Percentiles rank a stretch among this genome's conserved stretches.
These are phyloP conservation scores for Coregonus sp. DNA, from an alignment of 2,797 vertebrate genomes.

Conservation along the genomic window DNA sequence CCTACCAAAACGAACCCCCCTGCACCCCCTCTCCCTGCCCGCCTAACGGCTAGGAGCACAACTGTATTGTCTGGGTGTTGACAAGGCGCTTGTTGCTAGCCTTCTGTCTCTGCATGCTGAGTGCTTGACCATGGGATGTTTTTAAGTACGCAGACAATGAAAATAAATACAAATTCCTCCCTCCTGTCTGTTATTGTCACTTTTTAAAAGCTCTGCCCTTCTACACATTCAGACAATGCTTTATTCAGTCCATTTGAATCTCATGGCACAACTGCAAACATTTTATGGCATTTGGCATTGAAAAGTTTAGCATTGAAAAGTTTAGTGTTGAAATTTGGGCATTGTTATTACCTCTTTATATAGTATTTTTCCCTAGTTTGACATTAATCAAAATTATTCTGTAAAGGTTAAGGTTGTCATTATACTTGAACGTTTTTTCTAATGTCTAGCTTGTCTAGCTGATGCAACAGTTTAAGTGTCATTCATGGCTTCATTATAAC, in stretches of 20 bases:
- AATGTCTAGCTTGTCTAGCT: too few relatives aligned
- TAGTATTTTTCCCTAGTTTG: background rate
- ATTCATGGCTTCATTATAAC: too few relatives aligned
- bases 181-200: slow-evolving; percentile 7
- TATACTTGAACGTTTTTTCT: background rate
- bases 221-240: background rate
- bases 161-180: slow-evolving; percentile 29
- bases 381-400: background rate
- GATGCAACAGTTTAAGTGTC: too few relatives aligned
- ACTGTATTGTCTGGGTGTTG: slow-evolving; percentile 68
- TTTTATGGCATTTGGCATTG: background rate
- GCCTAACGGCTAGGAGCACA: slow-evolving; percentile 63
- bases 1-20: slow-evolving; percentile 3
- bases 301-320: slow-evolving; percentile 63
- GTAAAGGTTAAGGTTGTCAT: background rate
- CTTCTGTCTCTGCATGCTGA: too few relatives aligned
- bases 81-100: too few relatives aligned
- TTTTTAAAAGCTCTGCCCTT: background rate
- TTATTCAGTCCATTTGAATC: slow-evolving; percentile 51
- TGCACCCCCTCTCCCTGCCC: slow-evolving; percentile 14
- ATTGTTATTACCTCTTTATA: background rate
- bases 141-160: slow-evolving; percentile 75
- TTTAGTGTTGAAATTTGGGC: slow-evolving; percentile 23
- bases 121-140: slow-evolving; percentile 34
- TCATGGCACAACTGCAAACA: slow-evolving; percentile 41